These are phyloP conservation scores for Alosa sapidissima DNA, from an alignment of 2,797 vertebrate genomes.

Conservation along the genomic window DNA sequence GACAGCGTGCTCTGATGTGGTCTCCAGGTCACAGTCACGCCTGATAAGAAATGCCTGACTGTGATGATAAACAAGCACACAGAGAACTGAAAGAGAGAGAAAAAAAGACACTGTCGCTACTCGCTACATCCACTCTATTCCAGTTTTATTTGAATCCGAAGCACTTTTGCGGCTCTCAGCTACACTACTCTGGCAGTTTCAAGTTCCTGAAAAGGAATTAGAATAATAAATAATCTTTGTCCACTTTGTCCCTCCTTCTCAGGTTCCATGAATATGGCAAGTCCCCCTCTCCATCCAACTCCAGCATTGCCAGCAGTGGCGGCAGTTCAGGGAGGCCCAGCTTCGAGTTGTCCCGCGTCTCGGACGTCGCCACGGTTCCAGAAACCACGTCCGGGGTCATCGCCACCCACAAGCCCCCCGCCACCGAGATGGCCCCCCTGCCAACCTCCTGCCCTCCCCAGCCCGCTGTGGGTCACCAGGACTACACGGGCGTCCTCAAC, in stretches of 20 bases:
- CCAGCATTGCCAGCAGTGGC: slow-evolving; percentile 61
- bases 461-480: slow-evolving; percentile 69
- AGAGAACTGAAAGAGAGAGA: background rate
- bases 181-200: no score
- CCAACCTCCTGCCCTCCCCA: slow-evolving; percentile 64
- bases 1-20: background rate
- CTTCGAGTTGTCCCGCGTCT: slow-evolving; percentile 70
- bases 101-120: no score
- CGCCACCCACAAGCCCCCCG: slow-evolving; percentile 61
- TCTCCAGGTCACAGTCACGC: no score
- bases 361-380: slow-evolving; percentile 75
- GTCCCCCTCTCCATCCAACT: slow-evolving; percentile 74
- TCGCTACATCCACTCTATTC: background rate
- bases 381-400: slow-evolving; percentile 48
- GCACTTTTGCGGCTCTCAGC: no score
- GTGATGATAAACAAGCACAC: no score
- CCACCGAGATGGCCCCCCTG: slow-evolving; percentile 54
- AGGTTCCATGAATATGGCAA: slow-evolving; percentile 80
- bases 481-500: slow-evolving; percentile 79
- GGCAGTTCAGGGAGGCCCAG: slow-evolving; percentile 57
- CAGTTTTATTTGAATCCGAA: no score
- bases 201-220: no score
- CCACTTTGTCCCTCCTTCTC: slow-evolving; percentile 18
- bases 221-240: no score
- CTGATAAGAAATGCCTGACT: no score